Percentiles rank a stretch among this genome's conserved stretches.
phyloP scores from a whole-genome alignment of 2,888 invertebrate species.

The Phengaris arion region DNA sequence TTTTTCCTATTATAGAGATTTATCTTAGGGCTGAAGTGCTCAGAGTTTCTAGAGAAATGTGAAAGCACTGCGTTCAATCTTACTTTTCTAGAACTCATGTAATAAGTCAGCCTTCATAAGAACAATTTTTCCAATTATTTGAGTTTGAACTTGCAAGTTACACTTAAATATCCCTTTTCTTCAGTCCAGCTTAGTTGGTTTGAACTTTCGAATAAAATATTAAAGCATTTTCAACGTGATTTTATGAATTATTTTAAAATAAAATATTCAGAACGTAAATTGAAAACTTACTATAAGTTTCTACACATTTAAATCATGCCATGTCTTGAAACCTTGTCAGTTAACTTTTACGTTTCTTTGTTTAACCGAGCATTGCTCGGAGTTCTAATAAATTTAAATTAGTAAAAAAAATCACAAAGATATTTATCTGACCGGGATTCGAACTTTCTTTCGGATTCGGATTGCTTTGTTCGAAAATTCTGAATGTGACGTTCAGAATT shows the following conservation, averaged over 20 bases:
- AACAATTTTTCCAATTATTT: constrained; percentile 25
- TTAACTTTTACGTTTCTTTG: no score
- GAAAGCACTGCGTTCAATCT: constrained; percentile 22
- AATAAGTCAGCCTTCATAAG: constrained; percentile 28
- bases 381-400: no score
- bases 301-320: no score
- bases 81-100: constrained; percentile 22
- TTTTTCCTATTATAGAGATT: not conserved
- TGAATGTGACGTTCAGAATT: no score
- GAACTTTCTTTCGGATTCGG: no score
- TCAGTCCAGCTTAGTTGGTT: not conserved
- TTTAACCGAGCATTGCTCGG: no score
- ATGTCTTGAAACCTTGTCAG: no score
- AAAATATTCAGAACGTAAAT: not conserved
- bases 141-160: constrained; percentile 10
- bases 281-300: not conserved
- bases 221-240: not conserved
- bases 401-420: no score
- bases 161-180: not conserved
- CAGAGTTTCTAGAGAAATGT: constrained; percentile 14
- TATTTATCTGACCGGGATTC: no score
- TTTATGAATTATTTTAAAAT: not conserved
- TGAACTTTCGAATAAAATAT: not conserved
- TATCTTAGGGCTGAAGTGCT: not conserved
- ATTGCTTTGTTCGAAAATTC: no score